A percentile compares a stretch with the other conserved stretches of the same genome.
Conservation (phyloP, 2,888 invertebrate species). For the Kuschelorhynchus macadamiae region DNA sequence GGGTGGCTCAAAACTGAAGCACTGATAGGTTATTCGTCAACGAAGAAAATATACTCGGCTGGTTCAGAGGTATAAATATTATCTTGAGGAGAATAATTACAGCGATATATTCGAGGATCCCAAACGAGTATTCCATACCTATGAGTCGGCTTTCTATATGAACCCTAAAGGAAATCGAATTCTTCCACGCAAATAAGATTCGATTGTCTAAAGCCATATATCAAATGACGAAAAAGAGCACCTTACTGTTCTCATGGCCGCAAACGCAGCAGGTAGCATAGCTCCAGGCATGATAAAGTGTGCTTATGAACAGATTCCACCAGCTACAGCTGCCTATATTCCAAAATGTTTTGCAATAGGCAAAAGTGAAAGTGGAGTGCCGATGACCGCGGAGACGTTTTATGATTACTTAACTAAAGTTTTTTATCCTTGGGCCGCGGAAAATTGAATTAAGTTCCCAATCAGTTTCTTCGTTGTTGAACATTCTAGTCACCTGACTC, state of each 20-base stretch:
- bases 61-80: constrained; percentile 34
- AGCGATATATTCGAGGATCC: constrained; percentile 12
- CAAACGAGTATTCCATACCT: constrained; percentile 27
- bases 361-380: constrained; percentile 53
- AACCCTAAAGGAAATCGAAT: constrained; percentile 25
- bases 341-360: constrained; percentile 38
- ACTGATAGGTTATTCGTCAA: constrained; percentile 15
- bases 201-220: constrained; percentile 30
- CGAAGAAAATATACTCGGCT: constrained; percentile 27
- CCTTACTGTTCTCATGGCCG: constrained; percentile 37
- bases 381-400: constrained; percentile 62
- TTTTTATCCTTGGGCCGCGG: constrained; percentile 53
- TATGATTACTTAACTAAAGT: constrained; percentile 62
- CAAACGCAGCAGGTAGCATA: constrained; percentile 34
- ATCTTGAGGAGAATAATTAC: constrained; percentile 33
- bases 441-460: constrained; percentile 39
- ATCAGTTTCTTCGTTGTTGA: constrained; percentile 36
- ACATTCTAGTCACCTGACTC: constrained; percentile 37
- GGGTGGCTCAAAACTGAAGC: constrained; percentile 4
- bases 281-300: constrained; percentile 39
- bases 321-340: constrained; percentile 27
- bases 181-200: constrained; percentile 14
- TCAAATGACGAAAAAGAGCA: constrained; percentile 35
- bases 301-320: constrained; percentile 42
- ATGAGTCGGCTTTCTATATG: constrained; percentile 28